Evolutionary conservation across 2,888 invertebrate genomes (phyloP).

Genomic region (Pherbina coryleti): DNA sequence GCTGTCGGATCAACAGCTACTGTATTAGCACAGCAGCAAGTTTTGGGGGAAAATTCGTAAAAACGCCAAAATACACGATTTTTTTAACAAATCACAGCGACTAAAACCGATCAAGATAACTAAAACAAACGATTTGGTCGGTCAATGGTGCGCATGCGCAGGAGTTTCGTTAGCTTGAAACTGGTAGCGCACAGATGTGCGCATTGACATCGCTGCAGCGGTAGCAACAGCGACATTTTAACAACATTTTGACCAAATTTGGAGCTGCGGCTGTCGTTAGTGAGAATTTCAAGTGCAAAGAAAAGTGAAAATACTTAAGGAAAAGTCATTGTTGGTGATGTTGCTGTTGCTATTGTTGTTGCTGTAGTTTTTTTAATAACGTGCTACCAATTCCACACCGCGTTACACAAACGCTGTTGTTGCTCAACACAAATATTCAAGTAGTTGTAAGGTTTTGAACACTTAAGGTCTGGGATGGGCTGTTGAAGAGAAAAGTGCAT

Average conservation of each 20-base stretch:
- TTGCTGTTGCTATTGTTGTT: slow-evolving; percentile 6
- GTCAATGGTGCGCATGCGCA: slow-evolving; percentile 15
- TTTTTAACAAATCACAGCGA: slow-evolving; percentile 26
- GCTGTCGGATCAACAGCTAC: not conserved
- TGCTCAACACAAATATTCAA: not conserved
- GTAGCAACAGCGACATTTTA: not conserved
- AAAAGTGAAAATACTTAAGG: slow-evolving; percentile 30
- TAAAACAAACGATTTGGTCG: slow-evolving; percentile 26
- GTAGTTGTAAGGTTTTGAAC: too few species aligned
- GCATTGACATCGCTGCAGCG: not conserved
- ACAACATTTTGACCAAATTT: slow-evolving; percentile 24
- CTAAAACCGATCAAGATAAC: slow-evolving; percentile 22
- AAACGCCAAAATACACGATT: slow-evolving; percentile 35
- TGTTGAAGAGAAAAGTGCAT: too few species aligned
- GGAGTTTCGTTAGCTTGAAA: not conserved
- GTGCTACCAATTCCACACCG: not conserved
- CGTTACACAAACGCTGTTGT: not conserved
- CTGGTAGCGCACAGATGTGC: not conserved
- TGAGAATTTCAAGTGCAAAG: slow-evolving; percentile 30
- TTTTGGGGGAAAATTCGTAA: slow-evolving; percentile 20
- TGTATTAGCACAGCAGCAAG: not conserved
- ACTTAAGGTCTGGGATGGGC: too few species aligned
- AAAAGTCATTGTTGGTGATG: slow-evolving; percentile 8
- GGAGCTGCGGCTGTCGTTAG: slow-evolving; percentile 29
- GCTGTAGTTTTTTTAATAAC: not conserved